Evolutionary conservation across 2,113 vertebrate species (phyloP).

Genomic region (Saccopteryx leptura): DNA sequence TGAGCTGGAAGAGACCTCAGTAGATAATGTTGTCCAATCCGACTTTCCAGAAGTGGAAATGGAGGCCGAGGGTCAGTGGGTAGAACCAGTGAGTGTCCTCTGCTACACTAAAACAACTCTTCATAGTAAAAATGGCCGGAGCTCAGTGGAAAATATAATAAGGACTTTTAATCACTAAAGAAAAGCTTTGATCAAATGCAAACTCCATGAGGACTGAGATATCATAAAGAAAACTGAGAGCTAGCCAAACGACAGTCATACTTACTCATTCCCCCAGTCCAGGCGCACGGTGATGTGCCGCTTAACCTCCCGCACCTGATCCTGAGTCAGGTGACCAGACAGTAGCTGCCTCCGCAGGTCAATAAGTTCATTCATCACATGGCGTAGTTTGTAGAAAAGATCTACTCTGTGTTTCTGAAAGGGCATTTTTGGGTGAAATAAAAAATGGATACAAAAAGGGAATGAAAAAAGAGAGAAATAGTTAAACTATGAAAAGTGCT

Average conservation of each 20-base stretch:
- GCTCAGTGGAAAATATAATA: not conserved
- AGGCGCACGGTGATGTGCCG: slow-evolving; percentile 97
- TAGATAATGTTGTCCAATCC: not conserved
- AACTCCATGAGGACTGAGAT: not conserved
- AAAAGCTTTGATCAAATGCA: slow-evolving; percentile 24
- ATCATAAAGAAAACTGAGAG: slow-evolving; percentile 7
- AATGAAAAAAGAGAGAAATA: slow-evolving; percentile 78
- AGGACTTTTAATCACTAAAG: slow-evolving; percentile 25
- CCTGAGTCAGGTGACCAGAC: slow-evolving; percentile 97
- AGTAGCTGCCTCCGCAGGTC: slow-evolving; percentile 97
- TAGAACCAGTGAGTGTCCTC: not conserved
- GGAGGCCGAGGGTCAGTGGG: not conserved
- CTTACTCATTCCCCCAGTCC: slow-evolving; percentile 99
- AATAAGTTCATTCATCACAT: slow-evolving; percentile 99
- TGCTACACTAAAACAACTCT: slow-evolving; percentile 29
- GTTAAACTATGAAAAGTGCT: slow-evolving; percentile 80
- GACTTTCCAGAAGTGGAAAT: slow-evolving; percentile 56
- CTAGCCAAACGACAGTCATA: slow-evolving; percentile 79
- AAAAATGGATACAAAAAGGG: slow-evolving; percentile 64
- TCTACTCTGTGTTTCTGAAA: slow-evolving; percentile 97
- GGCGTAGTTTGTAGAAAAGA: slow-evolving; percentile 98
- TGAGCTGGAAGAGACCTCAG: slow-evolving; percentile 29
- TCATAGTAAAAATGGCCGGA: slow-evolving; percentile 12
- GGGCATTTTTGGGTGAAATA: slow-evolving; percentile 74
- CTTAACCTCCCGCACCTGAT: slow-evolving; percentile 98